Conservation (phyloP, 2,113 vertebrate species). For the Sturnus vulgaris region DNA sequence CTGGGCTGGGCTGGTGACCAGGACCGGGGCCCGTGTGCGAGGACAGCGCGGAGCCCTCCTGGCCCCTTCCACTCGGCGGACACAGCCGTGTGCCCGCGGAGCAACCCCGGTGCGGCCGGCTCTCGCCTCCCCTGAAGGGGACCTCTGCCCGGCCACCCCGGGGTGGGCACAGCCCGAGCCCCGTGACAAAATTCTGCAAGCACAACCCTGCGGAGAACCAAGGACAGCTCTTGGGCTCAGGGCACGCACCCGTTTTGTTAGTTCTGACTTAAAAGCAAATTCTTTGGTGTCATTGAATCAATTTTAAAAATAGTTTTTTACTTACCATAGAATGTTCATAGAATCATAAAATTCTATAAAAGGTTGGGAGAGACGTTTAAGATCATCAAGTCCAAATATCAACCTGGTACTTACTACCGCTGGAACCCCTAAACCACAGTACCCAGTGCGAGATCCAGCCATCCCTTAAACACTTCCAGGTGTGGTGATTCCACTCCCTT, state of each 20-base stretch:
- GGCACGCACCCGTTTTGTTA: neutral
- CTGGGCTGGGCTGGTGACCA: neutral
- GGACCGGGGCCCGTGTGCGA: accelerated
- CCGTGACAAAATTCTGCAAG: no score
- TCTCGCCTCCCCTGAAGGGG: neutral
- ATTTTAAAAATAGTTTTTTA: neutral
- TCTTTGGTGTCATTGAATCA: neutral
- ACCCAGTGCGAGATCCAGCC: neutral
- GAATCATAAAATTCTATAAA: neutral
- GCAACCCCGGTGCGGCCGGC: accelerated
- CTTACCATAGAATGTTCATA: accelerated
- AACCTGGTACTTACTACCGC: neutral
- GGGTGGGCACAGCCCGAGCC: no score
- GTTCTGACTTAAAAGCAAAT: neutral
- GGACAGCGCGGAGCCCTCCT: accelerated
- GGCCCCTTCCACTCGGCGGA: accelerated
- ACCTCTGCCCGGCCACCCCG: neutral
- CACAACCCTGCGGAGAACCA: neutral
- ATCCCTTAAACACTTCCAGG: neutral
- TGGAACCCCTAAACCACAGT: neutral
- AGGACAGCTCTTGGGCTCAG: neutral
- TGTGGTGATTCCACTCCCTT: neutral
- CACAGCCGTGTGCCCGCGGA: neutral
- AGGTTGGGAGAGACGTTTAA: neutral
- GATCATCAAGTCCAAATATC: neutral